These are phyloP conservation scores for Leptoteleia sp. DNA, from an alignment of 1,140 invertebrate species.

Conservation along the genomic window DNA sequence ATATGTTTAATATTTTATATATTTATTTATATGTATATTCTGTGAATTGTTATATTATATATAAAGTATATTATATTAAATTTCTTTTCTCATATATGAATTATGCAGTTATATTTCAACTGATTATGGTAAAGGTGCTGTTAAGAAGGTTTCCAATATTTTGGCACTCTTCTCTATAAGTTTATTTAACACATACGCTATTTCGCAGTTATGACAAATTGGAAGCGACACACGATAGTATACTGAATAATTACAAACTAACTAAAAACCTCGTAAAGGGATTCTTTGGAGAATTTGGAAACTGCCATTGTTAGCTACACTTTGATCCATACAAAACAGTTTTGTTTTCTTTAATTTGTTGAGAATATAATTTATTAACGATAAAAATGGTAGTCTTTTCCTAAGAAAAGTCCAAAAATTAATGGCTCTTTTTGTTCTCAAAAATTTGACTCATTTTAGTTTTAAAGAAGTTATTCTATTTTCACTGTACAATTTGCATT, in stretches of 20 bases:
- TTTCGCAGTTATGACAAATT: slow-evolving; percentile 71
- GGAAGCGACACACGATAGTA: slow-evolving; percentile 76
- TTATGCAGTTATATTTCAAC: slow-evolving; percentile 68
- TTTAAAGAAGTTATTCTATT: too few relatives aligned
- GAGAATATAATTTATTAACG: too few relatives aligned
- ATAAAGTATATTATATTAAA: slow-evolving; percentile 68
- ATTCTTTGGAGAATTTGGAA: slow-evolving; percentile 76
- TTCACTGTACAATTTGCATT: neutral
- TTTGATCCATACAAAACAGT: too few relatives aligned
- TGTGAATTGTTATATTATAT: slow-evolving; percentile 62
- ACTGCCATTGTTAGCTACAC: slow-evolving; percentile 56
- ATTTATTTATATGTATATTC: slow-evolving; percentile 63
- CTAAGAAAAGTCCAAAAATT: too few relatives aligned
- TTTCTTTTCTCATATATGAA: slow-evolving; percentile 65
- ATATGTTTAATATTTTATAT: slow-evolving; percentile 54
- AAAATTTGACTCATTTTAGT: too few relatives aligned
- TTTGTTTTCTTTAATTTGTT: too few relatives aligned
- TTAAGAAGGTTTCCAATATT: too few relatives aligned
- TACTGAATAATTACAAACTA: slow-evolving; percentile 71
- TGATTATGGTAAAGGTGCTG: slow-evolving; percentile 3
- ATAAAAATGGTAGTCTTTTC: too few relatives aligned
- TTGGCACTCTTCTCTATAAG: neutral
- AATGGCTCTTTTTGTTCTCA: too few relatives aligned
- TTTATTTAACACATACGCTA: slow-evolving; percentile 66
- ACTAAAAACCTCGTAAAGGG: slow-evolving; percentile 68